Percentiles rank a stretch among this genome's conserved stretches.
Evolutionary conservation across 2,888 invertebrate species (phyloP).

Genomic region (Zygothrica quintamaculata): DNA sequence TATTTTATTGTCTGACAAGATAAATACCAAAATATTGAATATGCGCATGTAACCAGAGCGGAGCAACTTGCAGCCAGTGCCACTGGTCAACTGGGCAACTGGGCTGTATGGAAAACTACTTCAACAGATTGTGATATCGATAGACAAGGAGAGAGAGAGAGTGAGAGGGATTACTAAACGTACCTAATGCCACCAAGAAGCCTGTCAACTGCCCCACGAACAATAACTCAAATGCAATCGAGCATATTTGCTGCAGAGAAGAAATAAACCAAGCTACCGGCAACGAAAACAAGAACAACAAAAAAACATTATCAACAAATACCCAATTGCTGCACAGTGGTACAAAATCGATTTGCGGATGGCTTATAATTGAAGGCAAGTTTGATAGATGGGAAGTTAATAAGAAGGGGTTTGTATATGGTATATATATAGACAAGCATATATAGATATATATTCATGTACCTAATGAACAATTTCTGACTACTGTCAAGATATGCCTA

Average conservation of each 20-base stretch:
- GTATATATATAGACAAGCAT: too few relatives aligned
- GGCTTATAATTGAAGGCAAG: background rate
- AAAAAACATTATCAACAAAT: background rate
- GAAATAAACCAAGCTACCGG: conserved; percentile 65
- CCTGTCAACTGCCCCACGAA: conserved; percentile 57
- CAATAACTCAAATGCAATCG: conserved; percentile 81
- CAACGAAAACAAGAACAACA: conserved; percentile 15
- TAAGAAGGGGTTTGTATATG: too few relatives aligned
- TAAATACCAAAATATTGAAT: conserved; percentile 80
- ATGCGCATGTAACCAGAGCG: conserved; percentile 46
- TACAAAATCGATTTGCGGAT: conserved; percentile 18
- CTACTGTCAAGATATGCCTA: too few relatives aligned
- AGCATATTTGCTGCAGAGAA: conserved; percentile 67
- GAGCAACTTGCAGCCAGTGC: conserved; percentile 14
- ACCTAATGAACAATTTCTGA: too few relatives aligned
- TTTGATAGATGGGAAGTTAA: too few relatives aligned
- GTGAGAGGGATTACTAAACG: conserved; percentile 29
- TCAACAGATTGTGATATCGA: background rate
- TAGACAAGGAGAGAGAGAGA: too few relatives aligned
- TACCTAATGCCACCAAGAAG: conserved; percentile 14
- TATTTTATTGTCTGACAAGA: conserved; percentile 81
- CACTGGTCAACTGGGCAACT: conserved; percentile 1
- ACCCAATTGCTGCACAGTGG: conserved; percentile 43
- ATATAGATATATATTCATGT: too few relatives aligned
- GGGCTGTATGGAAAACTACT: conserved; percentile 9